Base-by-base conservation (phyloP, 2,888 invertebrate species). In the Imbricaverruca yamaguchii region DNA sequence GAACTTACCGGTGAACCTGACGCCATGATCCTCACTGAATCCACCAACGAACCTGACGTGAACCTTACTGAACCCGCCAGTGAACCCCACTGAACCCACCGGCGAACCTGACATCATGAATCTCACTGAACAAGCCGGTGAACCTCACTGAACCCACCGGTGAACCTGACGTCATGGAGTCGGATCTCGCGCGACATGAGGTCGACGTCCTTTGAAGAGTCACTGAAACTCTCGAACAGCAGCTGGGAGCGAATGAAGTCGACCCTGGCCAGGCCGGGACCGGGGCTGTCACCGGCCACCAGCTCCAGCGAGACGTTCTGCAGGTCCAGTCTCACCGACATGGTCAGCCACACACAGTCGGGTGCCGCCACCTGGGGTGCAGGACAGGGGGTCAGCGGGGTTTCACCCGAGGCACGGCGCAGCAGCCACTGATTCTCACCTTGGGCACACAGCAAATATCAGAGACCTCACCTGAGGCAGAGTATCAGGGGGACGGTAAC, bases 161-260 rank as follows among this genome's bases (percentile, higher is more conserved):
- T 83, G 83, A 87, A 89, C 80, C 94, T 90, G 21, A 92, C 93
- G 87, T 96, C 96, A 81, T 91, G 91, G 80, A 94, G 91, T 25
- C 93, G 88, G 86, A 96, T 95, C 87, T 95, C 96, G 88, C 94
- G 94, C 0, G 97, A 97, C 0, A 96, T 94, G 39, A 98, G 89
- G 87, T 97, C 97, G 81, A 97, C 91, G 85, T 97, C 97, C 87
- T 95, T 95, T 21, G 94, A 92, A 80, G 93, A 91, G 88, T 97
- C 96, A 85, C 94, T 95, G 86, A 92, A 93, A 9, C 93, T 92
- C 87, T 97, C 96, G 81, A 95, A 91, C 74, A 93, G 92, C 78
- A 98, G 89, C 25, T 92, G 91, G 0, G 97, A 97, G 87, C 93
- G 94, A 84, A 97, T 94, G 87, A 98, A 97, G 88, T 97, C 95